A percentile compares a stretch with the other conserved stretches of the same genome.
Conservation (phyloP, 2,113 vertebrate species). For the human (Homo sapiens) region GRCh38 chr21:36408501-36409000, state of each 20-base stretch:
- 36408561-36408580: background rate
- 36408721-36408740: constrained; percentile 47
- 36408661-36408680: background rate
- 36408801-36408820: constrained; percentile 95
- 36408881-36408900: no score
- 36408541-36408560: background rate
- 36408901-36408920: no score
- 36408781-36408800: constrained; percentile 97
- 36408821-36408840: constrained; percentile 90
- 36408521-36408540: background rate
- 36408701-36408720: background rate
- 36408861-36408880: no score
- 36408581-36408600: fast-evolving
- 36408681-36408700: background rate
- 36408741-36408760: constrained; percentile 76
- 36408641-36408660: background rate
- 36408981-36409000: no score
- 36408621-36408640: background rate
- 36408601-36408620: background rate
- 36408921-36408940: no score
- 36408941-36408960: no score
- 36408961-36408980: no score
- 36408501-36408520: background rate
- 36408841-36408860: fast-evolving
- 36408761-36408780: constrained; percentile 95